A percentile compares a stretch with the other conserved stretches of the same genome.
phyloP scores from a whole-genome alignment of 2,797 vertebrate genomes.

The Epinephelus malabaricus region DNA sequence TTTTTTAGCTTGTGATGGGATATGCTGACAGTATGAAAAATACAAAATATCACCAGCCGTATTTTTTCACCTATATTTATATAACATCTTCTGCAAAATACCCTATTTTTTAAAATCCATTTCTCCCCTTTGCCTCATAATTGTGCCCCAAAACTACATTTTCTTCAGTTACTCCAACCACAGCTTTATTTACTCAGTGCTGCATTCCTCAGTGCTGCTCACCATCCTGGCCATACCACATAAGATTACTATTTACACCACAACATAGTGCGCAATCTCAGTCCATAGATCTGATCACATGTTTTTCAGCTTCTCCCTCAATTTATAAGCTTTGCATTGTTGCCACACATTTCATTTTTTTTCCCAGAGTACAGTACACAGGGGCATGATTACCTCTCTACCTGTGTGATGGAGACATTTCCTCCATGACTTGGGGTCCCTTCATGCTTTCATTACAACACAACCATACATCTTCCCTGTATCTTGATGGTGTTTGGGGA shows the following conservation, averaged over 20 bases:
- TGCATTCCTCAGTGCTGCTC: background rate
- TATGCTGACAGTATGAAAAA: background rate
- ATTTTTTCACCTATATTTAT: background rate
- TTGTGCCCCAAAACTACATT: background rate
- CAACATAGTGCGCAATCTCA: background rate
- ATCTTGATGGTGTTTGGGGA: slow-evolving; percentile 74
- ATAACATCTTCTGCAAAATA: background rate
- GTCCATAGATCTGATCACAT: slow-evolving; percentile 43
- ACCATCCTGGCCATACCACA: background rate
- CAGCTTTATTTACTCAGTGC: background rate
- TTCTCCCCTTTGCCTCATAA: background rate
- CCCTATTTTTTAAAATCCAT: background rate
- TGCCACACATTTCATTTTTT: slow-evolving; percentile 73
- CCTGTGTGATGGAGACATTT: slow-evolving; percentile 83
- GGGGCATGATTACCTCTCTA: slow-evolving; percentile 78
- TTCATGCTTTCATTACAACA: slow-evolving; percentile 84
- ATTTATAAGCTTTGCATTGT: slow-evolving; percentile 70
- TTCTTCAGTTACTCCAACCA: background rate
- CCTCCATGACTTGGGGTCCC: slow-evolving; percentile 78
- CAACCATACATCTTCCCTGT: slow-evolving; percentile 82
- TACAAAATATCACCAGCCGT: background rate
- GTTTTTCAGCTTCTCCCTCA: slow-evolving; percentile 51
- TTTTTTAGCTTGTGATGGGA: background rate
- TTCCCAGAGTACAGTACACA: slow-evolving; percentile 62
- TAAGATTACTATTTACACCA: slow-evolving; percentile 14